Base-by-base conservation (phyloP, 2,888 invertebrate genomes). In the Eupithecia tripunctaria region DNA sequence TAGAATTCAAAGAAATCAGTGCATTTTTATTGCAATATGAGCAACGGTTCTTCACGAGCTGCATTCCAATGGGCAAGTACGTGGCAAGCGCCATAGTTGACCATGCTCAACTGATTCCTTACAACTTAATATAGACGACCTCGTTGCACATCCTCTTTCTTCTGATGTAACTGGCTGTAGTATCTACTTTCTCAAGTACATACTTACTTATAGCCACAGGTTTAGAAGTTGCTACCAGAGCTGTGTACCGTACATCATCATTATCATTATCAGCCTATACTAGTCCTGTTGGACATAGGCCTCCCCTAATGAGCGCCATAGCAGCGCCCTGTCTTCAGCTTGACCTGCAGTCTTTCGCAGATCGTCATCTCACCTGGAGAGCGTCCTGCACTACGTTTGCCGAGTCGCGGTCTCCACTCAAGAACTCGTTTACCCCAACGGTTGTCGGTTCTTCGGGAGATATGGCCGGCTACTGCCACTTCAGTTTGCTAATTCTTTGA, bases 81-180 rank as follows among this genome's bases (percentile, higher is more conserved):
- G 70, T 76, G 80, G 70, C 67, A 74, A 76, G 77, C 79, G 78
- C 81, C 81, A 74, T 74, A 65, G 75, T 68, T 75, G 72, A 74
- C 78, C 75, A 71, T 75, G 74, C 74, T 78, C 71, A 67, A 64
- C 68, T 76, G 71, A 73, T 72, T 72, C 73, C 70, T 72, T 73
- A 75, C 69, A 73, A 71, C 74, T 72, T 71, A 77, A 74, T 76
- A 67, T 66, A 67, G 67, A 62, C 68, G 65, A 56, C 68, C 68
- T 73, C 59, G 27, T 74, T 69, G 62, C 27, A 67, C 59, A 73
- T 70, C 73, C 70, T 63, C 60, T 64, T 64, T 59, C 38, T 68
- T 59, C 21, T 64, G 64, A 64, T 38, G 64, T 15, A 64, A 64
- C 64, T 36, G 32, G 32, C 12, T 36, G 63, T 10, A 21, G n/a